These are phyloP conservation scores for Stomorhina lunata DNA, from an alignment of 2,888 invertebrate genomes.

Conservation along the genomic window DNA sequence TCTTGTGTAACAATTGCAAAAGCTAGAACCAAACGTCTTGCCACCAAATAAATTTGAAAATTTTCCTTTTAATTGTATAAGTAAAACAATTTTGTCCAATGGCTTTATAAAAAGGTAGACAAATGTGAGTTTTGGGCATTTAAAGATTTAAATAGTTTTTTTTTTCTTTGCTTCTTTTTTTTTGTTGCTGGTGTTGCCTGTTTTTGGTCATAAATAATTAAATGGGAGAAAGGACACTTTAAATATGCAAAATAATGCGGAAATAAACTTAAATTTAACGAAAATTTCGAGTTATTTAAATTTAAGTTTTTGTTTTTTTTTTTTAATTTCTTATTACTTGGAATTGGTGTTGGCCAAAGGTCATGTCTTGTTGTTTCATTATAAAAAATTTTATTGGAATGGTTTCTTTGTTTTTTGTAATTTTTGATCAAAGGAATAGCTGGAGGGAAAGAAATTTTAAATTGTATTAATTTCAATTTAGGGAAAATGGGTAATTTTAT, in stretches of 20 bases:
- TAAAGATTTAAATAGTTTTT: slow-evolving; percentile 9
- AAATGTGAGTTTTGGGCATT: slow-evolving; percentile 19
- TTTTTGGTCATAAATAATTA: slow-evolving; percentile 33
- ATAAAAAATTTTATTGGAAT: too few species aligned
- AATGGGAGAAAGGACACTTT: slow-evolving; percentile 25
- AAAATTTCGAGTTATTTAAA: background rate
- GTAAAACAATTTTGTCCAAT: slow-evolving; percentile 18
- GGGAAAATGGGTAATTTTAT: too few species aligned
- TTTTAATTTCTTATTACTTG: too few species aligned
- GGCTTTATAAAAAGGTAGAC: slow-evolving; percentile 18
- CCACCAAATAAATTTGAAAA: slow-evolving; percentile 13
- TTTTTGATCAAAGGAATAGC: too few species aligned
- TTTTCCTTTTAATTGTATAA: slow-evolving; percentile 41
- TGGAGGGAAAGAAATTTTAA: too few species aligned
- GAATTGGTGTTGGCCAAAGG: too few species aligned
- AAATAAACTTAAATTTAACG: background rate
- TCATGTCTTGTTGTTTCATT: too few species aligned
- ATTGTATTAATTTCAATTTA: too few species aligned
- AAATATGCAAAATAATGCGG: slow-evolving; percentile 34
- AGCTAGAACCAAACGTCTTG: slow-evolving; percentile 13
- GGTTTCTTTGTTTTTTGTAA: too few species aligned
- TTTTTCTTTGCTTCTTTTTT: background rate
- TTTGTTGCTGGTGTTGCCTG: too few species aligned
- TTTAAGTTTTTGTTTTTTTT: background rate
- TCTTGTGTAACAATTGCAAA: slow-evolving; percentile 3